phyloP scores from a whole-genome alignment of 2,113 vertebrate genomes.

The Gambusia affinis region DNA sequence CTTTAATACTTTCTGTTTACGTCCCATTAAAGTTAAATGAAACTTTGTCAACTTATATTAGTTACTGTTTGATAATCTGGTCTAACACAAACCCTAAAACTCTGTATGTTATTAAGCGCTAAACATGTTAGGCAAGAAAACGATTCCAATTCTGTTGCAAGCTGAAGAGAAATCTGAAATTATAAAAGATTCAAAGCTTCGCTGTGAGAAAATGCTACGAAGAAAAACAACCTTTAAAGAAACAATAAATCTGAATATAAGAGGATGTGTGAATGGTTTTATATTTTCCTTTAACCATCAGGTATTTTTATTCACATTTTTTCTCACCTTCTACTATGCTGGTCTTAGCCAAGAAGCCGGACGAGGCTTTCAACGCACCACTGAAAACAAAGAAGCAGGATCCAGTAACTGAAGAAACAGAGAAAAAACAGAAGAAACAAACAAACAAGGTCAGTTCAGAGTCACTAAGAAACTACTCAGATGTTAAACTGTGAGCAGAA shows the following conservation, averaged over 20 bases:
- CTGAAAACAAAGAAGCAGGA: conserved; percentile 99
- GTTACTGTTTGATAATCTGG: too few relatives aligned
- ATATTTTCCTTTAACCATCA: neutral
- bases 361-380: conserved; percentile 95
- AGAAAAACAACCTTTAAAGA: neutral
- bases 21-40: too few relatives aligned
- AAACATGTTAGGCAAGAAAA: too few relatives aligned
- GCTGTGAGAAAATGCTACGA: too few relatives aligned
- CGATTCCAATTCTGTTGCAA: too few relatives aligned
- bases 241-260: neutral
- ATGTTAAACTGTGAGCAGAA: neutral
- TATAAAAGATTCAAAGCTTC: too few relatives aligned
- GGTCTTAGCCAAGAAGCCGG: conserved; percentile 95
- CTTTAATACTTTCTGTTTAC: too few relatives aligned
- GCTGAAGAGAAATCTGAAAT: too few relatives aligned
- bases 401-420: conserved; percentile 88
- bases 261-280: neutral
- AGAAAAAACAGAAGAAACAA: conserved; percentile 27
- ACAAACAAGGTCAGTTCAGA: neutral
- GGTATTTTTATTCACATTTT: neutral
- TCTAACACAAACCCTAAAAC: too few relatives aligned
- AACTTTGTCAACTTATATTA: too few relatives aligned
- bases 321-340: conserved; percentile 98
- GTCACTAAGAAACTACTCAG: neutral
- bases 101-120: too few relatives aligned